These are phyloP conservation scores for Mus spicilegus DNA, from an alignment of 2,113 vertebrate species.

Conservation along the genomic window DNA sequence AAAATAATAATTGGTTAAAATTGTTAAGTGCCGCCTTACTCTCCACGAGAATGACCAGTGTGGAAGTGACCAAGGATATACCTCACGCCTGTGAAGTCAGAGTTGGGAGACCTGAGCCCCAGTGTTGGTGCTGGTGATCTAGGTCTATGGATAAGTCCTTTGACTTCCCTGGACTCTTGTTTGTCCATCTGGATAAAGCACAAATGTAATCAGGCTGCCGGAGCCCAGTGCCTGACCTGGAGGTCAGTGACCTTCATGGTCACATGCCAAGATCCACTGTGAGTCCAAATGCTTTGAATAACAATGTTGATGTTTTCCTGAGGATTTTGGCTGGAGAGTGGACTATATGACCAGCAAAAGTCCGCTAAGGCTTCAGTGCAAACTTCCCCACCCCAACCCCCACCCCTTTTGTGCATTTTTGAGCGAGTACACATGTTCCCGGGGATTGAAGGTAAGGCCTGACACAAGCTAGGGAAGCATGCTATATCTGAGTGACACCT, in stretches of 20 bases:
- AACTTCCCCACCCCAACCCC: neutral
- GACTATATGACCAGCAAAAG: neutral
- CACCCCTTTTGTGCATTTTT: neutral
- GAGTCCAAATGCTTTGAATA: neutral
- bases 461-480: neutral
- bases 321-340: neutral
- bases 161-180: neutral
- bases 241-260: neutral
- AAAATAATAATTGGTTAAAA: neutral
- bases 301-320: neutral
- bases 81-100: neutral
- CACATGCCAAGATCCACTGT: neutral
- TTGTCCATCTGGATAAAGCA: neutral
- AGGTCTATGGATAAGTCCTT: neutral
- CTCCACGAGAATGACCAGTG: neutral
- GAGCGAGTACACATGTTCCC: neutral
- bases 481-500: neutral
- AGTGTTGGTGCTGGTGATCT: neutral
- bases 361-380: neutral
- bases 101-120: neutral
- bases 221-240: neutral
- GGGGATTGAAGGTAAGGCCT: neutral
- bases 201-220: neutral
- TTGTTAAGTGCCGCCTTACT: neutral
- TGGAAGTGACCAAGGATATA: neutral